Evolutionary conservation across 1,140 invertebrate genomes (phyloP), one percentile per base, ranked within the genome.

Genomic region (Atta colombica): DNA sequence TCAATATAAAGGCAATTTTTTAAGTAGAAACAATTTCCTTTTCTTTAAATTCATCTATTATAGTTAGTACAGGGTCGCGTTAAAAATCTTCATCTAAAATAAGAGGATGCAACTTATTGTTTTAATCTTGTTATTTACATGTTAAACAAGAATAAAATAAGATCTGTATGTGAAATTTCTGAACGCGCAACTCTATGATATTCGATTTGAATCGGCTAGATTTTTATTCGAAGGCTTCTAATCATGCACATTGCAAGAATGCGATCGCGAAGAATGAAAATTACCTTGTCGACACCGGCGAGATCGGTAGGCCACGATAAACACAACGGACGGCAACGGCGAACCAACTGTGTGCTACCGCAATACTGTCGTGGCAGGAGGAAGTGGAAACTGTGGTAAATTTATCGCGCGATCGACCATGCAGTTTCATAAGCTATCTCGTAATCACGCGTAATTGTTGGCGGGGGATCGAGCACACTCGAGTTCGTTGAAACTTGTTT

Each of bases 201-300:
- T 7, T 49, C n/a, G 35, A 0, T 45, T 68, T 45, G 21, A 16
- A 72, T 10, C 25, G 10, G 1, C 21, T 14, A 18, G 7, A 51
- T 5, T 61, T 18, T 61, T 28, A 28, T 4, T 60, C 16, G 31
- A 0, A 16, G 6, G 6, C 2, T 8, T 77, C 12, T 45, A 25
- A 39, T 10, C 60, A 14, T 28, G 14, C 18, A 45, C 10, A 0
- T 2, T 25, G 14, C n/a, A n/a, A 61, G 3, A 2, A 74, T 25
- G 14, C 21, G 7, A 63, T 63, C 16, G 58, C 31, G 16, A 61
- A 63, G 16, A 60, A n/a, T 60, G 53, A 61, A 2, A 61, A 31
- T 61, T 77, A 77, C 75, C 55, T 77, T 77, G 16, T 63, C 25
- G 21, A 61, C 35, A 45, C 35, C 60, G 18, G 31, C 14, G 31